A percentile compares a stretch with the other conserved stretches of the same genome.
Evolutionary conservation across 1,140 invertebrate species (phyloP).

Genomic region (Drosophila subpulchrella): DNA sequence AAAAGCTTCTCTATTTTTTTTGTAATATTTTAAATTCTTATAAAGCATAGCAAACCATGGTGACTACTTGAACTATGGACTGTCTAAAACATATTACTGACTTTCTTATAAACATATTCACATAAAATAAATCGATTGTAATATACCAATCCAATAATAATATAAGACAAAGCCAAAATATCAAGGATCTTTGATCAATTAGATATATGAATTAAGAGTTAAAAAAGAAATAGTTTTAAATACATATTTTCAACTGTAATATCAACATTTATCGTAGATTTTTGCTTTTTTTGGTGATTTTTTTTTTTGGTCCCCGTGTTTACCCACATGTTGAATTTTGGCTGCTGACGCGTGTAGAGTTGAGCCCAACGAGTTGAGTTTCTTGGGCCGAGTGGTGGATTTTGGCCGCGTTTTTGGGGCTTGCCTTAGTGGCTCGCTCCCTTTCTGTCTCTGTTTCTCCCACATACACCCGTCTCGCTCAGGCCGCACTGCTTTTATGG

Average conservation of each 20-base stretch:
- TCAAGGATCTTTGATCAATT: too few relatives aligned
- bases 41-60: neutral
- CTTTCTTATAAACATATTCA: too few relatives aligned
- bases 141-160: too few relatives aligned
- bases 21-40: neutral
- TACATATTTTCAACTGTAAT: too few relatives aligned
- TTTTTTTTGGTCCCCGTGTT: neutral
- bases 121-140: too few relatives aligned
- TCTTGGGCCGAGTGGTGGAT: constrained; percentile 21
- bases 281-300: neutral
- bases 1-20: neutral
- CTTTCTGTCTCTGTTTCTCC: neutral
- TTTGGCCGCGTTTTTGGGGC: neutral
- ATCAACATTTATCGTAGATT: too few relatives aligned
- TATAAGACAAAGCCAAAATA: too few relatives aligned
- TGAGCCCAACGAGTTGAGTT: constrained; percentile 7
- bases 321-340: constrained; percentile 34
- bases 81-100: too few relatives aligned
- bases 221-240: too few relatives aligned
- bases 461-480: neutral
- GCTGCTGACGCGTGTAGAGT: constrained; percentile 4
- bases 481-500: constrained; percentile 1
- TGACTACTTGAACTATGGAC: too few relatives aligned
- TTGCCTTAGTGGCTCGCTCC: neutral
- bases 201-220: too few relatives aligned